phyloP scores from a whole-genome alignment of 2,888 invertebrate genomes.

The Teinopalpus imperialis region DNA sequence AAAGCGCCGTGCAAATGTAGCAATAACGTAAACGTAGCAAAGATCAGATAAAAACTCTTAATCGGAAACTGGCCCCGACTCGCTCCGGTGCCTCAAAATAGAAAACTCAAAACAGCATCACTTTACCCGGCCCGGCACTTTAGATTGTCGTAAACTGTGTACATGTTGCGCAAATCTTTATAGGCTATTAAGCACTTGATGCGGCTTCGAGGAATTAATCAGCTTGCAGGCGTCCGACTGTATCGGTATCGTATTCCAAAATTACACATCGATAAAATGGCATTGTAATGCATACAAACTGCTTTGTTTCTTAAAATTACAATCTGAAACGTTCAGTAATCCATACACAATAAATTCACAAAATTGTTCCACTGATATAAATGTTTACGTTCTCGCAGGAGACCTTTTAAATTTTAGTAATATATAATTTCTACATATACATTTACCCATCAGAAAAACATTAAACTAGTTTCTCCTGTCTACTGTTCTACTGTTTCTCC shows the following conservation, averaged over 20 bases:
- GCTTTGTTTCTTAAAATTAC: not conserved
- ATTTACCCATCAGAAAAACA: too few relatives aligned
- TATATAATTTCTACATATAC: too few relatives aligned
- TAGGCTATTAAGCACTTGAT: conserved; percentile 53
- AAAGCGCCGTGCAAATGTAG: conserved; percentile 45
- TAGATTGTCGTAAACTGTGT: conserved; percentile 56
- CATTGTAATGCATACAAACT: too few relatives aligned
- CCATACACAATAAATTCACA: not conserved
- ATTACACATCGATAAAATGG: conserved; percentile 35
- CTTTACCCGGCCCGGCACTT: conserved; percentile 45
- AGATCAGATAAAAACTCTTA: conserved; percentile 62
- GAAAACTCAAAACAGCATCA: conserved; percentile 51
- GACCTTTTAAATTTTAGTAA: too few relatives aligned
- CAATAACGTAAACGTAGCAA: conserved; percentile 39
- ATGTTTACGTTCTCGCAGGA: too few relatives aligned
- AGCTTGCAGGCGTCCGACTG: conserved; percentile 33
- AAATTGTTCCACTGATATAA: too few relatives aligned
- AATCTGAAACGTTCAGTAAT: not conserved
- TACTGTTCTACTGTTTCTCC: too few relatives aligned
- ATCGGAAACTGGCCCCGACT: conserved; percentile 49
- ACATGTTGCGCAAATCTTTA: conserved; percentile 51
- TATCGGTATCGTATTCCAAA: conserved; percentile 40
- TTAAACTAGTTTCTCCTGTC: too few relatives aligned
- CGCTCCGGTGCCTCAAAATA: conserved; percentile 63
- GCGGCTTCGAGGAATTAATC: conserved; percentile 33